Evolutionary conservation across 2,888 invertebrate species (phyloP).

Genomic region (Callosobruchus maculatus): DNA sequence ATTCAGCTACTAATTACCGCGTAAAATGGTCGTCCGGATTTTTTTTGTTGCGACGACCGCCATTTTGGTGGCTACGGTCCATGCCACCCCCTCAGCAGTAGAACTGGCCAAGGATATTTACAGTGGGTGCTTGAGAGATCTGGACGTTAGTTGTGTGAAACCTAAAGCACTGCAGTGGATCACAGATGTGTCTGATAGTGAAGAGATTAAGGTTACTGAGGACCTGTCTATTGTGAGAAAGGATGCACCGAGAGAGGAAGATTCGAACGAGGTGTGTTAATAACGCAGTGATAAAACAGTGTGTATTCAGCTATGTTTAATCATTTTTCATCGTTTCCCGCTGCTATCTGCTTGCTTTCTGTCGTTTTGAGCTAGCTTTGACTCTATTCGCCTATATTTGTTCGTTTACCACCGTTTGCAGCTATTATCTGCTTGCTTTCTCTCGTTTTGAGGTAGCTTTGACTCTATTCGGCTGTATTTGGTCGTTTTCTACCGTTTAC

Average conservation of each 20-base stretch:
- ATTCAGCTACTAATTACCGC: constrained; percentile 19
- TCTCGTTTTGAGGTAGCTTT: no score
- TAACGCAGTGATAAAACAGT: no score
- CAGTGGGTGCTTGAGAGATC: constrained; percentile 63
- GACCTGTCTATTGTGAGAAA: constrained; percentile 62
- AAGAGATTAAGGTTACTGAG: constrained; percentile 72
- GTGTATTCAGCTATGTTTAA: no score
- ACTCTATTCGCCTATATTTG: no score
- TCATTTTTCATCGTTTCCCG: no score
- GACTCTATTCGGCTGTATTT: no score
- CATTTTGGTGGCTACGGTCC: constrained; percentile 21
- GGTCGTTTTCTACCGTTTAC: no score
- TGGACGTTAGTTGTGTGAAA: constrained; percentile 70
- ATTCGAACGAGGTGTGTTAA: neutral
- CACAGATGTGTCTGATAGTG: constrained; percentile 62
- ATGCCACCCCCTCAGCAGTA: constrained; percentile 53
- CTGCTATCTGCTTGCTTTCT: no score
- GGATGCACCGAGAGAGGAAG: neutral
- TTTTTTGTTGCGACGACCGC: constrained; percentile 17
- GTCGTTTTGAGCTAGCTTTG: no score
- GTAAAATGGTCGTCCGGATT: constrained; percentile 9
- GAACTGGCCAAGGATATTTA: constrained; percentile 65
- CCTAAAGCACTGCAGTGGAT: constrained; percentile 76
- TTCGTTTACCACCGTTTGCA: no score
- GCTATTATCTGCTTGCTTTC: no score